Evolutionary conservation across 2,797 vertebrate genomes (phyloP), one percentile per base, ranked within the genome.

Genomic region (Coregonus ussuriensis): DNA sequence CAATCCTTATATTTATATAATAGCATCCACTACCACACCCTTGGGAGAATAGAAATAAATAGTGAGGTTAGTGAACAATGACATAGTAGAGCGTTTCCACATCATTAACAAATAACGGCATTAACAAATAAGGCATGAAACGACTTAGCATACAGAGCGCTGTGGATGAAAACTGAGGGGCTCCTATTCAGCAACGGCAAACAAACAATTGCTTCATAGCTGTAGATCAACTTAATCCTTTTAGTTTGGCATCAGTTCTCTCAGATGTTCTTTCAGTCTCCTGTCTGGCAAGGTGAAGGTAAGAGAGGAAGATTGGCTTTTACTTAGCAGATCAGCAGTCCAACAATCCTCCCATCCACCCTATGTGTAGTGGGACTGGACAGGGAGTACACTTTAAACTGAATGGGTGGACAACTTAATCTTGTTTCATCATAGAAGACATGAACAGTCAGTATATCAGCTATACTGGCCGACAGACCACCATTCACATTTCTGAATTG

Each of bases 61-160:
- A 80, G 77, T 74, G 83, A 83, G 79, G 79, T 81, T 78, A 80
- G 82, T 78, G 84, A 83, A 87, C 84, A 80, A 82, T 82, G 81
- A 87, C 79, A 81, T 47, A 47, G 41, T 71, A 83, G 69, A 82
- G 51, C 59, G 76, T 85, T 88, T 86, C 75, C 81, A 86, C 86
- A 85, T 86, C 75, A 75, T 75, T 68, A 62, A 41, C 41, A 41
- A 81, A 77, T 66, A 77, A 51, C 69, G 65, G 80, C 76, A 75
- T 82, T 82, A 74, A 72, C 74, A 74, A 81, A 77, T 66, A 77
- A 79, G 75, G 71, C 14, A 62, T 74, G 59, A 78, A 79, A 75
- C 62, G 62, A 82, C 54, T 73, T 31, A 37, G 37, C 11, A 5
- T 4, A 31, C 35, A 29, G 16, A n/a, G 16, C 0, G 33, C 35